A percentile compares a stretch with the other conserved stretches of the same genome.
Evolutionary conservation across 2,888 invertebrate genomes (phyloP).

Genomic region (Rapana venosa): DNA sequence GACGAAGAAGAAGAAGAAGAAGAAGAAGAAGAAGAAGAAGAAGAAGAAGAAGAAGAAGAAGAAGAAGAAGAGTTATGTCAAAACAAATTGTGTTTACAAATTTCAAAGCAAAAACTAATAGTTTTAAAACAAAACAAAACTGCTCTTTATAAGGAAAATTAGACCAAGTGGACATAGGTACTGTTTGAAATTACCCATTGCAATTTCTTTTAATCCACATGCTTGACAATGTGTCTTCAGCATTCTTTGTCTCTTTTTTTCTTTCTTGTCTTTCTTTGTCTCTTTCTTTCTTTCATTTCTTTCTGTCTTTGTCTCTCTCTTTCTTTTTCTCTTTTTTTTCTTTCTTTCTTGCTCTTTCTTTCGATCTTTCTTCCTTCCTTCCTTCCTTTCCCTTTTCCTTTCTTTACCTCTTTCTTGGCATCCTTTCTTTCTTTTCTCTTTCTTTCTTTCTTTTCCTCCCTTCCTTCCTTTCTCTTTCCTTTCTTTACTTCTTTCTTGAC

Average conservation of each 20-base stretch:
- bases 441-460: not conserved
- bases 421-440: not conserved
- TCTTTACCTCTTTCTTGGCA: not conserved
- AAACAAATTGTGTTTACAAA: too few relatives aligned
- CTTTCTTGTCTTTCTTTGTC: not conserved
- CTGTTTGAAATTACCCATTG: too few relatives aligned
- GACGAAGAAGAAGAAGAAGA: too few relatives aligned
- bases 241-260: constrained; percentile 7
- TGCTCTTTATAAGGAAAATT: too few relatives aligned
- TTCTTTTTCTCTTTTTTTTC: not conserved
- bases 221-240: too few relatives aligned
- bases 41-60: too few relatives aligned
- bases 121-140: too few relatives aligned
- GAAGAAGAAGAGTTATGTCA: too few relatives aligned
- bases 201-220: too few relatives aligned
- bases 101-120: too few relatives aligned
- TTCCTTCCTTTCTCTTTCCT: not conserved
- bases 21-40: too few relatives aligned
- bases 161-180: too few relatives aligned
- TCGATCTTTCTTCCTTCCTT: not conserved
- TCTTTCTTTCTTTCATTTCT: not conserved
- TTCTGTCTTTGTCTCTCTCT: not conserved
- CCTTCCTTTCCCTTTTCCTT: not conserved
- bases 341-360: not conserved
- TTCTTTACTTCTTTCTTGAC: not conserved